Percentiles rank a stretch among this genome's conserved stretches.
Evolutionary conservation across 2,113 vertebrate genomes (phyloP).

Genomic region (Paralichthys olivaceus): DNA sequence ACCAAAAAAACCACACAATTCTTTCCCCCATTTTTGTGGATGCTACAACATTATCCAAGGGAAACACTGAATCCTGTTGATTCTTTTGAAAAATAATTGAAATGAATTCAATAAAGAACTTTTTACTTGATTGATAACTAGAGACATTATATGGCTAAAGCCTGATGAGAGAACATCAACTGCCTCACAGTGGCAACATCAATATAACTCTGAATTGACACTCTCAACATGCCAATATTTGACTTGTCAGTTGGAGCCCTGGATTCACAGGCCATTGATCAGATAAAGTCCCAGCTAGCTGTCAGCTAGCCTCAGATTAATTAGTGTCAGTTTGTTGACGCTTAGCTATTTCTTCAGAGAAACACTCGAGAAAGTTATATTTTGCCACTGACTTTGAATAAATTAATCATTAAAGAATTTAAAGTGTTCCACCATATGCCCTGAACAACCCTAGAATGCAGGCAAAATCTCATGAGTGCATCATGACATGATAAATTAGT

Average conservation of each 20-base stretch:
- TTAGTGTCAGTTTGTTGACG: background rate
- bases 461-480: background rate
- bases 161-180: too few species aligned
- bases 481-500: constrained; percentile 6
- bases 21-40: too few species aligned
- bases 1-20: too few species aligned
- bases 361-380: background rate
- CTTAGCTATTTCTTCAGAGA: background rate
- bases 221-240: background rate
- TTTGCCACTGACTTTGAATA: background rate
- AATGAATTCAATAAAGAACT: too few species aligned
- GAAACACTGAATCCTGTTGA: too few species aligned
- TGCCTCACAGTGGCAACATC: too few species aligned
- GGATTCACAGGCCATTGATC: background rate
- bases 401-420: background rate
- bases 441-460: background rate
- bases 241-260: background rate
- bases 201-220: too few species aligned
- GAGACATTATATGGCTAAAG: too few species aligned
- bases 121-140: too few species aligned
- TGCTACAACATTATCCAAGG: too few species aligned
- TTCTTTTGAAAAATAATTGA: too few species aligned
- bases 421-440: background rate
- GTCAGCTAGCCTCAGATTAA: background rate
- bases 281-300: background rate